Evolutionary conservation across 2,888 invertebrate species (phyloP).

Genomic region (Calephelis perditalis): DNA sequence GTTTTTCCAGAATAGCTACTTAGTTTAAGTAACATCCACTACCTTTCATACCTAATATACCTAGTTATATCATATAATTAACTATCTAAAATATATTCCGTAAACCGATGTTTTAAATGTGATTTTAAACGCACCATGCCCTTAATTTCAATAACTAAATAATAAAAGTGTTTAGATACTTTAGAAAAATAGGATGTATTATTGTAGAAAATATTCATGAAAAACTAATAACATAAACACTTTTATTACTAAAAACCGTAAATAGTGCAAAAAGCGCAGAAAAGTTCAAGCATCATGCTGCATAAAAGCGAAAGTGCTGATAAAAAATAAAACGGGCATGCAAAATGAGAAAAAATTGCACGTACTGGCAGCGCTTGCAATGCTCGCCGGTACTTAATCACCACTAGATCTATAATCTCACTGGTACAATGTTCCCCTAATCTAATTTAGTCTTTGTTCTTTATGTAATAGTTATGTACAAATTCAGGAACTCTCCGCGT

Average conservation of each 20-base stretch:
- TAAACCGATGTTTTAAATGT: not conserved
- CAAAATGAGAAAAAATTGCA: conserved; percentile 53
- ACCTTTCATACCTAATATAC: no score
- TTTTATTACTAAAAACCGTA: not conserved
- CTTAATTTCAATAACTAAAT: not conserved
- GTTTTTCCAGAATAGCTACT: no score
- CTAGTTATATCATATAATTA: no score
- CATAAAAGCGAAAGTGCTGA: conserved; percentile 20
- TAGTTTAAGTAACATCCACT: no score
- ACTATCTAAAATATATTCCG: no score
- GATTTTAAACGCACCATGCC: not conserved
- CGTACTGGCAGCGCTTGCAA: conserved; percentile 68
- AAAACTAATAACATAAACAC: not conserved
- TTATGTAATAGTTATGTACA: conserved; percentile 69
- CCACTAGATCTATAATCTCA: conserved; percentile 76
- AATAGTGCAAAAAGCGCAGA: conserved; percentile 10
- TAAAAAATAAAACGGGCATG: conserved; percentile 41
- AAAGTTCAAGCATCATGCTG: conserved; percentile 16
- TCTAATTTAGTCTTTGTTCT: conserved; percentile 77
- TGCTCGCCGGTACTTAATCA: conserved; percentile 73
- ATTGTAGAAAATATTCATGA: no score
- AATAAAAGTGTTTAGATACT: conserved; percentile 4
- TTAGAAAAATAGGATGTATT: no score
- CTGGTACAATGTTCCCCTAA: conserved; percentile 70
- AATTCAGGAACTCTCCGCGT: conserved; percentile 67